These are phyloP conservation scores for Halcyon leucocephala DNA, from an alignment of 2,797 vertebrate genomes.

Conservation along the genomic window DNA sequence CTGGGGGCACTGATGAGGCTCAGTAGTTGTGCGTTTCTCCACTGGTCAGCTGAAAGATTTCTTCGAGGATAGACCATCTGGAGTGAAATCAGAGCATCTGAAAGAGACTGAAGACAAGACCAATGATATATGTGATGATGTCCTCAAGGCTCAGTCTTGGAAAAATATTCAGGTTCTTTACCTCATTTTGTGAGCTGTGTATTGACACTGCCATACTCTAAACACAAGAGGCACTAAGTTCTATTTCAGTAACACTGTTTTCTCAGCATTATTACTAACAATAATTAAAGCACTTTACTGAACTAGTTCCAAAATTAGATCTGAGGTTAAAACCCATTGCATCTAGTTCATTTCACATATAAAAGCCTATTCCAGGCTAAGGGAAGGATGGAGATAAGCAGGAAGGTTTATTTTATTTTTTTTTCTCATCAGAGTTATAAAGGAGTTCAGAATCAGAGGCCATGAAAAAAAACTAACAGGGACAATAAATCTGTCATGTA, in stretches of 20 bases:
- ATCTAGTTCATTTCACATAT: background rate
- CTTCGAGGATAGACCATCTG: conserved; percentile 98
- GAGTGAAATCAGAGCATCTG: conserved; percentile 95
- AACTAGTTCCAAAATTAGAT: background rate
- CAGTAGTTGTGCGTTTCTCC: conserved; percentile 96
- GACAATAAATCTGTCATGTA: background rate
- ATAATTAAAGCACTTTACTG: background rate
- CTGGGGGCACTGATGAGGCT: conserved; percentile 97
- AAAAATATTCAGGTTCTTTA: background rate
- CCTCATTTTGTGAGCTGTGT: background rate
- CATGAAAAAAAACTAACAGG: background rate
- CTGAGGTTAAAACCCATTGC: background rate
- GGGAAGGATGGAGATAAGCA: background rate
- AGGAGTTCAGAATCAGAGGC: background rate
- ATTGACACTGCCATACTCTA: background rate
- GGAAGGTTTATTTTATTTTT: background rate
- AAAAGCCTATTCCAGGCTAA: background rate
- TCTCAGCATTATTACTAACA: background rate
- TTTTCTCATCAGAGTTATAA: background rate
- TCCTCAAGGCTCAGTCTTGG: background rate
- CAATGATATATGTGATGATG: background rate
- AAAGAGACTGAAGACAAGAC: conserved; percentile 86
- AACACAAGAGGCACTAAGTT: background rate
- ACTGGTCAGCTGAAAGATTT: conserved; percentile 98
- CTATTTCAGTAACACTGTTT: background rate